These are phyloP conservation scores for Syrrhaptes paradoxus DNA, from an alignment of 2,113 vertebrate species.

Conservation along the genomic window DNA sequence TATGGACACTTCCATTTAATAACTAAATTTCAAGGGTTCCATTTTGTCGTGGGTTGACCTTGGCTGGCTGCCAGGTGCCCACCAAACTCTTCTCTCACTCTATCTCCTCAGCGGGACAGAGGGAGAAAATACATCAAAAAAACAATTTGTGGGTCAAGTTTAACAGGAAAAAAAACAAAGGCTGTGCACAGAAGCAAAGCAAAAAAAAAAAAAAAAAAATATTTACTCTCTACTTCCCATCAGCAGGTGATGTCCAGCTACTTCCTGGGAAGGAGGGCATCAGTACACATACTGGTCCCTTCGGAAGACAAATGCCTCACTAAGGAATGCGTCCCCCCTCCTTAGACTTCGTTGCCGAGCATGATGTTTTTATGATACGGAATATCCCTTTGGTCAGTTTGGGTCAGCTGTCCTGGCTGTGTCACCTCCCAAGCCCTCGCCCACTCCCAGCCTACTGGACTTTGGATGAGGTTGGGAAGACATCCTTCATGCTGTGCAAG, in stretches of 20 bases:
- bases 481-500: neutral
- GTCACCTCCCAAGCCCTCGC: neutral
- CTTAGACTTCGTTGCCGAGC: neutral
- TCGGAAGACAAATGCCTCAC: neutral
- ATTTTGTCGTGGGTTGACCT: neutral
- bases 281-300: rapidly evolving
- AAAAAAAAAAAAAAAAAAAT: neutral
- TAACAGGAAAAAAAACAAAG: neutral
- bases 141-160: rapidly evolving
- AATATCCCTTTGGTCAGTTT: neutral
- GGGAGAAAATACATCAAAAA: neutral
- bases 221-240: neutral
- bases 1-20: neutral
- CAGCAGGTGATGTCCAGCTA: neutral
- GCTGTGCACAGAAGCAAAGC: neutral
- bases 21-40: neutral
- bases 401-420: neutral
- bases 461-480: neutral
- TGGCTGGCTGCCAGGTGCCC: neutral
- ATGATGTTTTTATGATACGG: neutral
- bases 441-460: neutral
- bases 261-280: neutral
- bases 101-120: neutral
- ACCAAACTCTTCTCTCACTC: neutral
- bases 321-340: neutral